Evolutionary conservation across 1,140 invertebrate species (phyloP).

Genomic region (Drosophila ohnishii): DNA sequence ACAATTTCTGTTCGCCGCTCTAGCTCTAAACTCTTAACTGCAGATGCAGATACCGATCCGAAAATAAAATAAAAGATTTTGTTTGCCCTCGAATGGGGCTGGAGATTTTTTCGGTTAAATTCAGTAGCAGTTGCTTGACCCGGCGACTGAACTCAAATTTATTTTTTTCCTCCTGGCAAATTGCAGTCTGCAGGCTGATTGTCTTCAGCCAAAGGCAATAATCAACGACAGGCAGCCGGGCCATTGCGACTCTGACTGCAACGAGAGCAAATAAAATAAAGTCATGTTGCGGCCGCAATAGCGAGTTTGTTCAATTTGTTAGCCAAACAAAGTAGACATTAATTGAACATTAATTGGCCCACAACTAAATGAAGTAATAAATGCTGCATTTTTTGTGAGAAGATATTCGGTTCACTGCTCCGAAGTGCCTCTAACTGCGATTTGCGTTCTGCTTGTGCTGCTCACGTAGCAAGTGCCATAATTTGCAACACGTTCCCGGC

Average conservation of each 20-base stretch:
- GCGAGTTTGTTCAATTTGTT: conserved; percentile 72
- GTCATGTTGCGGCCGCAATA: conserved; percentile 73
- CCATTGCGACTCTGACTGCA: conserved; percentile 10
- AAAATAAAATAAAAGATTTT: conserved; percentile 44
- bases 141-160: conserved; percentile 76
- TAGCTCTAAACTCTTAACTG: conserved; percentile 28
- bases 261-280: conserved; percentile 58
- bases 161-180: conserved; percentile 60
- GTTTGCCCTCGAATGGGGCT: conserved; percentile 24
- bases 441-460: conserved; percentile 20
- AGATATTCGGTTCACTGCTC: conserved; percentile 17
- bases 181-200: conserved; percentile 63
- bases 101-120: conserved; percentile 53
- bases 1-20: conserved; percentile 64
- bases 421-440: conserved; percentile 10
- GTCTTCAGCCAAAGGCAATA: conserved; percentile 68
- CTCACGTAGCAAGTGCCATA: conserved; percentile 73
- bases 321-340: conserved; percentile 73
- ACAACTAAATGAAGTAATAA: conserved; percentile 57
- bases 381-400: conserved; percentile 1
- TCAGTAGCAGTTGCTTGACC: conserved; percentile 80
- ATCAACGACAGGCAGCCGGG: conserved; percentile 46
- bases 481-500: conserved; percentile 73
- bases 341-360: conserved; percentile 64
- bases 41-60: conserved; percentile 51